phyloP scores from a whole-genome alignment of 1,140 invertebrate genomes.

The Periplaneta americana region DNA sequence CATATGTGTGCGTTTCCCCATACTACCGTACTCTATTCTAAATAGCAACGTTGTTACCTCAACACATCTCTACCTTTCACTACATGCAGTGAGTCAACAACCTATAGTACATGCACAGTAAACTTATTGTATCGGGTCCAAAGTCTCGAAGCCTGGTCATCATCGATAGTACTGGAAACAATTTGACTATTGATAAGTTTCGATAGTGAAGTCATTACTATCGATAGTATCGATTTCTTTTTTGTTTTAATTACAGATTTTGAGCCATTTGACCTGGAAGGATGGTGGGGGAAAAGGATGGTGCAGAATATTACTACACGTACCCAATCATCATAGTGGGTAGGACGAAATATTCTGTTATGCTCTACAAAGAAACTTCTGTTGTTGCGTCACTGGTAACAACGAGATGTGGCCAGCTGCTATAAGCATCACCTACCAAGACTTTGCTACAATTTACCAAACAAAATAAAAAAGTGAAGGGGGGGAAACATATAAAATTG shows the following conservation, averaged over 20 bases:
- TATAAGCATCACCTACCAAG: not conserved
- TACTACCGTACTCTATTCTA: no score
- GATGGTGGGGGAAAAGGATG: constrained; percentile 51
- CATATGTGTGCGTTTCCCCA: no score
- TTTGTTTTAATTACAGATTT: constrained; percentile 45
- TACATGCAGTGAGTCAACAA: no score
- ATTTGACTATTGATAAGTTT: no score
- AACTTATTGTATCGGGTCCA: no score
- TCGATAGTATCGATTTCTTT: not conserved
- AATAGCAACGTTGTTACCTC: no score
- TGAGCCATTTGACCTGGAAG: constrained; percentile 53
- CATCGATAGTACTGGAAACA: no score
- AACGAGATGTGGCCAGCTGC: not conserved
- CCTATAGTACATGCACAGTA: no score
- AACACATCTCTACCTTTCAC: no score
- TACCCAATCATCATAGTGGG: constrained; percentile 6
- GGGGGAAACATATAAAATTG: not conserved
- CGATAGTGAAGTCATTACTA: no score
- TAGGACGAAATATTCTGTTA: not conserved
- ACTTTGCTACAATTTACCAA: not conserved
- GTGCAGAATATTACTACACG: constrained; percentile 36
- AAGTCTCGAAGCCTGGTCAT: no score
- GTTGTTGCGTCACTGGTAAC: not conserved
- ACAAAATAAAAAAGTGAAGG: no score
- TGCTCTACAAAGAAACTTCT: not conserved